A percentile compares a stretch with the other conserved stretches of the same genome.
Conservation (phyloP, 2,113 vertebrate genomes). For the Solea solea region DNA sequence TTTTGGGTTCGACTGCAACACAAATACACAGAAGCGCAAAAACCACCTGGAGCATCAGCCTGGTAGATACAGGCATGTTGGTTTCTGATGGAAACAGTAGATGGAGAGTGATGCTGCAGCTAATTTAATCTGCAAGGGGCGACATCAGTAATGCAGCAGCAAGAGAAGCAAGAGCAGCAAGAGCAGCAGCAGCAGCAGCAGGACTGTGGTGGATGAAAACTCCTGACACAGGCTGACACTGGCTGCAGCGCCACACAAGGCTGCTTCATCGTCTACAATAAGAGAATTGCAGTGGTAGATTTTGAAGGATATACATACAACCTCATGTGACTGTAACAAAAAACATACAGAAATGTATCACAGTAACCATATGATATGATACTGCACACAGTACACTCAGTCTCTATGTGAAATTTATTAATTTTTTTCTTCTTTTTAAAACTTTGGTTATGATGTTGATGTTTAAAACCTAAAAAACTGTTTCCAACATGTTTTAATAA, state of each 20-base stretch:
- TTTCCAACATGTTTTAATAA: too few species aligned
- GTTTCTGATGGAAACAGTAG: slow-evolving; percentile 3
- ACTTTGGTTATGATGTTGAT: too few species aligned
- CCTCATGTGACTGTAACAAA: too few species aligned
- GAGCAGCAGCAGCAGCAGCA: slow-evolving; percentile 55
- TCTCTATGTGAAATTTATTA: too few species aligned
- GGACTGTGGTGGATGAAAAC: slow-evolving; percentile 54
- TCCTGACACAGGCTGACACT: slow-evolving; percentile 72
- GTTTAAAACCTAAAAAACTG: too few species aligned
- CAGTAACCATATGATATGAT: too few species aligned
- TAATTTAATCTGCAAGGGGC: slow-evolving; percentile 42
- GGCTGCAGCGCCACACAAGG: slow-evolving; percentile 68
- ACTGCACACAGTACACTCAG: too few species aligned
- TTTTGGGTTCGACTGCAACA: slow-evolving; percentile 72
- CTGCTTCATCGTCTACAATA: slow-evolving; percentile 22
- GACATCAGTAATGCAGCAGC: slow-evolving; percentile 34
- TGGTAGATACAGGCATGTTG: slow-evolving; percentile 62
- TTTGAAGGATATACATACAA: too few species aligned
- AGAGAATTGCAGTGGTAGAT: too few species aligned
- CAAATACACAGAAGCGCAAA: slow-evolving; percentile 58
- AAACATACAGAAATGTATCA: too few species aligned
- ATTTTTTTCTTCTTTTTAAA: too few species aligned
- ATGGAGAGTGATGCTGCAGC: background rate
- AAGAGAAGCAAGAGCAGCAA: background rate
- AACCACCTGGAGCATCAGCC: slow-evolving; percentile 35